Conservation (phyloP, 2,113 vertebrate genomes). For the Synodontis membranacea region DNA sequence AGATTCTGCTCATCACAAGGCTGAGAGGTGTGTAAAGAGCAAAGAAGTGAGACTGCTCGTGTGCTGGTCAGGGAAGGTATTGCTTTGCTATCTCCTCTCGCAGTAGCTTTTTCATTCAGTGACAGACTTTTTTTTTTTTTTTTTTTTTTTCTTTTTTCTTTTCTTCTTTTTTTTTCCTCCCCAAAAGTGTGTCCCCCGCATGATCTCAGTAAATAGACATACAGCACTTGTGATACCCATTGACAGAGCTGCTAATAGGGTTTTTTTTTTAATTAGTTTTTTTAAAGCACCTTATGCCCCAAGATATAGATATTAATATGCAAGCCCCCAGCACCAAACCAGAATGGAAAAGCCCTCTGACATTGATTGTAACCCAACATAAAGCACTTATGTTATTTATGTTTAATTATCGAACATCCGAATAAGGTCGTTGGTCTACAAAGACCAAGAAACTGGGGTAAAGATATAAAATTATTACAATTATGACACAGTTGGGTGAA, state of each 20-base stretch:
- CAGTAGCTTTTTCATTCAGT: slow-evolving; percentile 17
- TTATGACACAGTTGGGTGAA: background rate
- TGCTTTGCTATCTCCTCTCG: slow-evolving; percentile 12
- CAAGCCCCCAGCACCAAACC: slow-evolving; percentile 31
- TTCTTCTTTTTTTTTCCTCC: background rate
- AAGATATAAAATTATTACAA: background rate
- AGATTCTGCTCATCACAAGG: background rate
- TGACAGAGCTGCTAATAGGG: slow-evolving; percentile 56
- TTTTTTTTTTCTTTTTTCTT: background rate
- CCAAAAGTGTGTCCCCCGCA: background rate
- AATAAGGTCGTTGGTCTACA: too few relatives aligned
- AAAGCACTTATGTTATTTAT: slow-evolving; percentile 60
- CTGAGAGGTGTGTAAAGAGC: background rate
- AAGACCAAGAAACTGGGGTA: background rate
- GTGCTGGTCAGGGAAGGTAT: slow-evolving; percentile 4
- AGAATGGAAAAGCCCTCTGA: slow-evolving; percentile 18
- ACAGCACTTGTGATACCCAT: slow-evolving; percentile 16
- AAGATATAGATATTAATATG: slow-evolving; percentile 52
- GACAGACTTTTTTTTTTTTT: background rate
- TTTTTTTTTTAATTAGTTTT: slow-evolving; percentile 45
- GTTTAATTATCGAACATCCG: slow-evolving; percentile 53
- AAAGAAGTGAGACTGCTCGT: background rate
- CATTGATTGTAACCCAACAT: slow-evolving; percentile 49
- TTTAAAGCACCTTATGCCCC: slow-evolving; percentile 75
- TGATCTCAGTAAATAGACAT: background rate